phyloP scores from a whole-genome alignment of 2,797 vertebrate species.

The Scleropages formosus region DNA sequence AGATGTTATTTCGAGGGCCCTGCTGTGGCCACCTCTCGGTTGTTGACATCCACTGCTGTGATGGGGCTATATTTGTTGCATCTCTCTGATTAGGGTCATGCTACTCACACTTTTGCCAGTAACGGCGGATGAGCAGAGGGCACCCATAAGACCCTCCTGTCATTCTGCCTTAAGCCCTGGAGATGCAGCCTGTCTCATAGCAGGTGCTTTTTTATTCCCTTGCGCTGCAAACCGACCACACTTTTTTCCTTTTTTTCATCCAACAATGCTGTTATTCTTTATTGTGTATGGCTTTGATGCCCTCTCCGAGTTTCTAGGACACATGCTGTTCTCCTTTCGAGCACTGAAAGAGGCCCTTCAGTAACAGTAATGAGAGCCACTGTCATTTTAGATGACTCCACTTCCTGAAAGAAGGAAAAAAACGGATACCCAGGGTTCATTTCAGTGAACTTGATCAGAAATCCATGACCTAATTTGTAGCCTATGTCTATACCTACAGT shows the following conservation, averaged over 20 bases:
- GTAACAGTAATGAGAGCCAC: constrained; percentile 9
- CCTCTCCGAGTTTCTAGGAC: neutral
- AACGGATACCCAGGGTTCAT: neutral
- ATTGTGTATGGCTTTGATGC: constrained; percentile 20
- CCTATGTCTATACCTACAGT: neutral
- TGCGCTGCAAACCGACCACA: constrained; percentile 4
- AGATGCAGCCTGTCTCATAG: neutral
- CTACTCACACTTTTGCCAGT: constrained; percentile 29
- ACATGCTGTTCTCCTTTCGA: neutral
- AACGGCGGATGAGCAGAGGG: constrained; percentile 3
- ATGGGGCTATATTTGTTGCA: constrained; percentile 31
- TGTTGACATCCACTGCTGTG: constrained; percentile 17
- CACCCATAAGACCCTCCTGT: constrained; percentile 21
- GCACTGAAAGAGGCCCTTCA: neutral
- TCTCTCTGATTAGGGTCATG: constrained; percentile 47
- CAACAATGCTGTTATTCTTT: constrained; percentile 9
- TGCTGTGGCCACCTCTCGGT: constrained; percentile 36
- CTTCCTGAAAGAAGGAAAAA: neutral
- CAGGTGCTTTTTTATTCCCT: constrained; percentile 11
- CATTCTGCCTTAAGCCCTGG: constrained; percentile 28
- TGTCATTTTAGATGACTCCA: neutral
- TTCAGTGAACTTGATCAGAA: neutral
- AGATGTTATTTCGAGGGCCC: constrained; percentile 19
- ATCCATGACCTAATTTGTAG: constrained; percentile 6
- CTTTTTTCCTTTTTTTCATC: neutral